phyloP scores from a whole-genome alignment of 2,113 vertebrate species.

The Anarhynchus alexandrinus region DNA sequence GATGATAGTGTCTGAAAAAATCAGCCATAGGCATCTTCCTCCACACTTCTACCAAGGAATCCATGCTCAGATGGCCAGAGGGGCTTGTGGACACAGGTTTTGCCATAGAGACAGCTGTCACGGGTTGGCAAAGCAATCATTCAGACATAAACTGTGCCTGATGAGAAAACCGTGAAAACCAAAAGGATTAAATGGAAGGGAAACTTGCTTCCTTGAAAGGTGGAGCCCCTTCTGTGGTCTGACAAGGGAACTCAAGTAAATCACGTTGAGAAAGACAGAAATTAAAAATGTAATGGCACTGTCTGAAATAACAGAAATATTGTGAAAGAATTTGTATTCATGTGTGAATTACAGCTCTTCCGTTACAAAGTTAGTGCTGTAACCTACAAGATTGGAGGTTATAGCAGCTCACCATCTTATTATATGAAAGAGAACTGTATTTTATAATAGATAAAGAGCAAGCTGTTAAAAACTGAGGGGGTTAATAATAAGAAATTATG shows the following conservation, averaged over 20 bases:
- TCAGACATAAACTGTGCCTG: background rate
- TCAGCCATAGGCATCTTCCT: background rate
- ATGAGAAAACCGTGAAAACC: background rate
- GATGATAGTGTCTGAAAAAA: background rate
- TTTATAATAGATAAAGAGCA: background rate
- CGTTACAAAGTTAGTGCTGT: background rate
- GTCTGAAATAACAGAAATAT: background rate
- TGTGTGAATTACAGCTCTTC: background rate
- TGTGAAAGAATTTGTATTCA: background rate
- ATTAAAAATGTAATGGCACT: background rate
- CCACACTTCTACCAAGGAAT: background rate
- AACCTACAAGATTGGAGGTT: background rate
- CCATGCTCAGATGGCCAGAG: background rate
- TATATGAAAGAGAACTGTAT: background rate
- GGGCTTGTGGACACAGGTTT: accelerated
- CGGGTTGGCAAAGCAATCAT: background rate
- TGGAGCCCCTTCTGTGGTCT: background rate
- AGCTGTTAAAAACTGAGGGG: background rate
- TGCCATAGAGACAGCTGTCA: background rate
- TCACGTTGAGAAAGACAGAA: background rate
- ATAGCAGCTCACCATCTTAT: background rate
- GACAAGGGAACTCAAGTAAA: background rate
- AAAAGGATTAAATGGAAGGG: background rate
- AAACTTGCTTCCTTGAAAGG: background rate
- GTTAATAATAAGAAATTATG: background rate